Percentiles rank a stretch among this genome's conserved stretches.
phyloP scores from a whole-genome alignment of 2,888 invertebrate species.

The Alloscopus bannaensis region DNA sequence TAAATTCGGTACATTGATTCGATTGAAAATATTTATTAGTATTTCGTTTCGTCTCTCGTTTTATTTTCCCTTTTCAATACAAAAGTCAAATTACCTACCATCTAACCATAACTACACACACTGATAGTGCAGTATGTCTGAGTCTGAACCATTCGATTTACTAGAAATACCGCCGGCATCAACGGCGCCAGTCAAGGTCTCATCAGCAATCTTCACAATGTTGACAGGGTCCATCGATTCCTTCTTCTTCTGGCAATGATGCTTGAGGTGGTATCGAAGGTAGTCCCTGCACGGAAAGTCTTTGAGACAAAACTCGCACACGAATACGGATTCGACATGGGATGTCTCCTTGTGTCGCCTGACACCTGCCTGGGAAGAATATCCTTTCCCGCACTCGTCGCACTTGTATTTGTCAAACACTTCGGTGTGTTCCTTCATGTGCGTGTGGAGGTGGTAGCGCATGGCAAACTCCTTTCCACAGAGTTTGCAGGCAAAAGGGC shows the following conservation, averaged over 20 bases:
- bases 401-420: slow-evolving; percentile 52
- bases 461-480: slow-evolving; percentile 29
- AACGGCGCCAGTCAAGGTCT: too few relatives aligned
- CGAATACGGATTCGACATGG: background rate
- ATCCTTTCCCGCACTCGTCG: slow-evolving; percentile 40
- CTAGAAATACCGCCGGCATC: background rate
- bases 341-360: slow-evolving; percentile 48
- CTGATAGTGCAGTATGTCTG: too few relatives aligned
- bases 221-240: too few relatives aligned
- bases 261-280: slow-evolving; percentile 40
- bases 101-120: too few relatives aligned
- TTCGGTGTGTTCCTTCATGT: slow-evolving; percentile 42
- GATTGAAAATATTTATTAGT: too few relatives aligned
- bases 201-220: too few relatives aligned
- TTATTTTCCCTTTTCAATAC: too few relatives aligned
- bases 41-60: too few relatives aligned
- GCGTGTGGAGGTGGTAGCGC: slow-evolving; percentile 29
- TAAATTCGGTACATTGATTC: too few relatives aligned
- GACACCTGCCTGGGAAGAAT: slow-evolving; percentile 33
- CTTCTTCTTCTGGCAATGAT: slow-evolving; percentile 39
- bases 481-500: slow-evolving; percentile 42
- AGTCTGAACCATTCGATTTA: background rate
- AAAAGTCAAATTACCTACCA: background rate
- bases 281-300: slow-evolving; percentile 42
- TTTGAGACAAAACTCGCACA: slow-evolving; percentile 19